Percentiles rank a stretch among this genome's conserved stretches.
Evolutionary conservation across 2,888 invertebrate species (phyloP).

Genomic region (Zaprionus lineosus): DNA sequence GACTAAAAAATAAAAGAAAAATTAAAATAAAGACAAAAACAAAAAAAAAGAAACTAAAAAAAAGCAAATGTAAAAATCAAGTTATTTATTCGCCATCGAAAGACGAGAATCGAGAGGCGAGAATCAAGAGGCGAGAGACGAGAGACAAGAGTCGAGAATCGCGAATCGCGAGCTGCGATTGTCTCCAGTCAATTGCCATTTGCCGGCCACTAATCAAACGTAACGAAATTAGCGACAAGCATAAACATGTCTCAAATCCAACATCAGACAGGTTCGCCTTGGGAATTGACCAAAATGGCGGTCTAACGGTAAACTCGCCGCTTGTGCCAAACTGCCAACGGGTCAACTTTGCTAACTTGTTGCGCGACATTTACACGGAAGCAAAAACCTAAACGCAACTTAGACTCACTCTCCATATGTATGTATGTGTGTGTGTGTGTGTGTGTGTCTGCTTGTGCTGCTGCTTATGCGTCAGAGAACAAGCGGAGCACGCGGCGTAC

Average conservation of each 20-base stretch:
- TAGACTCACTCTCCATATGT: too few relatives aligned
- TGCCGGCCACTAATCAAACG: slow-evolving; percentile 75
- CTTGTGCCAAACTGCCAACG: slow-evolving; percentile 46
- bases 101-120: not conserved
- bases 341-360: slow-evolving; percentile 69
- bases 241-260: slow-evolving; percentile 68
- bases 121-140: slow-evolving; percentile 14
- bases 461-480: not conserved
- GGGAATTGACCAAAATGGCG: slow-evolving; percentile 79
- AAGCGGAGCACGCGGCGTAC: slow-evolving; percentile 13
- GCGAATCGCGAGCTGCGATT: slow-evolving; percentile 15
- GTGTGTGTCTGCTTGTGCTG: slow-evolving; percentile 4
- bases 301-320: slow-evolving; percentile 70
- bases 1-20: slow-evolving; percentile 18
- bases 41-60: too few relatives aligned
- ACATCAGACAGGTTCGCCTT: slow-evolving; percentile 81
- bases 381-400: slow-evolving; percentile 55
- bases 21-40: too few relatives aligned
- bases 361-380: slow-evolving; percentile 81
- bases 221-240: slow-evolving; percentile 67
- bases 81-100: slow-evolving; percentile 53
- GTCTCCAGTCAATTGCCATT: slow-evolving; percentile 73
- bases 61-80: too few relatives aligned
- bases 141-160: slow-evolving; percentile 22
- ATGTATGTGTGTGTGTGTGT: slow-evolving; percentile 7